Conservation (phyloP, 2,797 vertebrate genomes). For the Scomberomorus guttatus region DNA sequence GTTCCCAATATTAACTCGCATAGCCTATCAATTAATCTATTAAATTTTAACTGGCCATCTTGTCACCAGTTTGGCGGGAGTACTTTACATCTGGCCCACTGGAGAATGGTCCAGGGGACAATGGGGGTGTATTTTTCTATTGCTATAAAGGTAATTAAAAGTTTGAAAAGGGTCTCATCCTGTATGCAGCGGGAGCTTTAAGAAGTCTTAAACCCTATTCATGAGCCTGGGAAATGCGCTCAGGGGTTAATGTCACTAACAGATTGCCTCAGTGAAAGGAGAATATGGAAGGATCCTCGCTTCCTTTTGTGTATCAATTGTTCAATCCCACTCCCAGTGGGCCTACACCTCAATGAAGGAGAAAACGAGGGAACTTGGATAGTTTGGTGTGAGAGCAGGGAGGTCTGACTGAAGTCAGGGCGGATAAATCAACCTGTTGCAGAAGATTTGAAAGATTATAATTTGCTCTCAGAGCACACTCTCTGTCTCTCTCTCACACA, state of each 20-base stretch:
- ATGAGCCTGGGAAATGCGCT: conserved; percentile 89
- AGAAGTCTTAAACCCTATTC: conserved; percentile 88
- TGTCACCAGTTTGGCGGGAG: conserved; percentile 76
- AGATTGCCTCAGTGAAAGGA: conserved; percentile 87
- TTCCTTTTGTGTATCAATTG: conserved; percentile 89
- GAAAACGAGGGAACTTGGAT: conserved; percentile 76
- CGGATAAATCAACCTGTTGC: conserved; percentile 5
- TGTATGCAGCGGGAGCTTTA: conserved; percentile 93
- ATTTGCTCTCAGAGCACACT: not conserved
- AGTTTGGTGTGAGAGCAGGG: conserved; percentile 47
- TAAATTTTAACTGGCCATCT: conserved; percentile 45
- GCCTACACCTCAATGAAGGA: conserved; percentile 80
- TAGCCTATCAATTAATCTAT: conserved; percentile 9
- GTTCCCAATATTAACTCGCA: conserved; percentile 1
- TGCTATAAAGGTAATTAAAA: conserved; percentile 91
- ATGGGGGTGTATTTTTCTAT: conserved; percentile 85
- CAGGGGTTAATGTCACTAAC: conserved; percentile 91
- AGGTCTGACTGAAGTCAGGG: not conserved
- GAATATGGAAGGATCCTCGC: conserved; percentile 90
- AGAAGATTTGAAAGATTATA: conserved; percentile 8
- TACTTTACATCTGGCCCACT: conserved; percentile 60
- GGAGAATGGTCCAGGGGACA: conserved; percentile 62
- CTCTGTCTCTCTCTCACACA: not conserved
- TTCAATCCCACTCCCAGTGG: conserved; percentile 82
- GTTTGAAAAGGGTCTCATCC: conserved; percentile 92